A percentile compares a stretch with the other conserved stretches of the same genome.
phyloP scores from a whole-genome alignment of 2,113 vertebrate genomes.

The Columbina picui region DNA sequence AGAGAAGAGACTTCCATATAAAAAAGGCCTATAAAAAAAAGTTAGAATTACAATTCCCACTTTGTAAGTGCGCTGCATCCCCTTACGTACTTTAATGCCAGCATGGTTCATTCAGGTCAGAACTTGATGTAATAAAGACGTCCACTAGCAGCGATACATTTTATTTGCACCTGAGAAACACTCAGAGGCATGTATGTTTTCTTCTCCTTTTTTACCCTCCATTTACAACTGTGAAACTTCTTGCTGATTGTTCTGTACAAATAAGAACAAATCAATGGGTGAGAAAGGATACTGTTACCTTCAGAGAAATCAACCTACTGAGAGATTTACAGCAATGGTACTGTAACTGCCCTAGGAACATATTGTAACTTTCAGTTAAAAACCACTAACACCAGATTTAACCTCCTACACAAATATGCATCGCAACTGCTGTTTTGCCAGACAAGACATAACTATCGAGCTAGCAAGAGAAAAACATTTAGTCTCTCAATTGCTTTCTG shows the following conservation, averaged over 20 bases:
- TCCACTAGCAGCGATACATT: background rate
- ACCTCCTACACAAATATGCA: constrained; percentile 13
- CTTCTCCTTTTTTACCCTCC: background rate
- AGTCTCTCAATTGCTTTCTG: constrained; percentile 71
- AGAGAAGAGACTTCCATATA: background rate
- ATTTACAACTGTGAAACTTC: background rate
- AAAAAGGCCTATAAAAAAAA: background rate
- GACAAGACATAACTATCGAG: constrained; percentile 45
- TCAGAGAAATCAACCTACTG: background rate
- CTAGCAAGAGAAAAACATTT: constrained; percentile 64
- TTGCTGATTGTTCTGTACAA: background rate
- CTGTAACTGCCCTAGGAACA: background rate
- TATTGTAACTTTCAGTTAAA: background rate
- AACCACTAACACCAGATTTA: constrained; percentile 25
- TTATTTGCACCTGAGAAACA: background rate
- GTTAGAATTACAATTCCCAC: background rate
- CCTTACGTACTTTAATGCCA: background rate
- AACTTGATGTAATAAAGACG: background rate
- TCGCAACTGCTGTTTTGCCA: background rate
- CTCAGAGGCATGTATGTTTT: background rate
- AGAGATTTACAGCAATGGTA: background rate
- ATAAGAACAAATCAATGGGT: background rate
- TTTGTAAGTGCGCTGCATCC: background rate
- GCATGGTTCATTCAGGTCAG: background rate
- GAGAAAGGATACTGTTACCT: background rate